phyloP scores from a whole-genome alignment of 2,797 vertebrate genomes.

The Lindbergichthys nudifrons region DNA sequence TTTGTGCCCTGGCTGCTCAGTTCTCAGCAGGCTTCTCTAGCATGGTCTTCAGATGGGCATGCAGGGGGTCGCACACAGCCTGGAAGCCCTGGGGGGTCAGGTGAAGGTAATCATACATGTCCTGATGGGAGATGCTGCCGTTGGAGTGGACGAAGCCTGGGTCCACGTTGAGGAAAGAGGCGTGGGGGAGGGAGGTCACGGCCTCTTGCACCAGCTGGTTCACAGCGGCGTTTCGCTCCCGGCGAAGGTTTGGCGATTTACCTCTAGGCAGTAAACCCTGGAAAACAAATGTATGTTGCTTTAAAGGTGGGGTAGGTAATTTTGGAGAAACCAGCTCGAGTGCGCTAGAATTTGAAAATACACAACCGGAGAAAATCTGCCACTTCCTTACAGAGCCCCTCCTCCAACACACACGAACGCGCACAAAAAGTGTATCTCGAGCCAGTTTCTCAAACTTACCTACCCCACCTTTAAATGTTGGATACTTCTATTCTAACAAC shows the following conservation, averaged over 20 bases:
- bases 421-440: too few species aligned
- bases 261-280: slow-evolving; percentile 91
- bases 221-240: slow-evolving; percentile 87
- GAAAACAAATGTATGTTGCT: slow-evolving; percentile 25
- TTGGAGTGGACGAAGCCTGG: slow-evolving; percentile 91
- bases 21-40: slow-evolving; percentile 83
- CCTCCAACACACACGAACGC: too few species aligned
- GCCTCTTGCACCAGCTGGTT: slow-evolving; percentile 86
- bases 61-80: slow-evolving; percentile 87
- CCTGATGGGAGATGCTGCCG: slow-evolving; percentile 92
- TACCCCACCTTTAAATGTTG: background rate
- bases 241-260: slow-evolving; percentile 88
- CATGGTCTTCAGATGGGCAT: slow-evolving; percentile 85
- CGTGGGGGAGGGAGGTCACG: slow-evolving; percentile 79
- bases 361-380: too few species aligned
- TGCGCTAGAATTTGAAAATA: too few species aligned
- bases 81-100: slow-evolving; percentile 90
- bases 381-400: too few species aligned
- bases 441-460: too few species aligned
- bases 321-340: too few species aligned
- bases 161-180: slow-evolving; percentile 88
- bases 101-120: slow-evolving; percentile 95
- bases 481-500: background rate
- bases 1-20: slow-evolving; percentile 57
- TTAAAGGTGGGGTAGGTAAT: too few species aligned